Evolutionary conservation across 1,140 invertebrate species (phyloP), one percentile per base, ranked within the genome.

Genomic region (Apis florea): DNA sequence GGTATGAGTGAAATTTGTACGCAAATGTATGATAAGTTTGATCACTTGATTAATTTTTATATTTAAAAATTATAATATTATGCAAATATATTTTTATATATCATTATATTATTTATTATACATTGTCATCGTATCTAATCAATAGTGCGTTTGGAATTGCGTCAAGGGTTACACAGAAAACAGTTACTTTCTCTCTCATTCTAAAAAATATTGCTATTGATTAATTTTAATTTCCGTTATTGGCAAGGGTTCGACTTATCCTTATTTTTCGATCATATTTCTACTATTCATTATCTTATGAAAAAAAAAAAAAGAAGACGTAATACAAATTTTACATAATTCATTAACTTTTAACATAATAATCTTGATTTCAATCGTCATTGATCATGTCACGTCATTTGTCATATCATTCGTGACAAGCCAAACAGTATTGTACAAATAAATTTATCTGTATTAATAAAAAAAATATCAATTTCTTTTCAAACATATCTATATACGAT

Each of bases 181-280:
- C 63, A 82, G 40, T 82, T 84, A 79, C 66, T 84, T 86, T 87
- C 79, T 87, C 75, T 87, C 85, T 87, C 79, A 61, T 82, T 83
- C 63, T 83, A 21, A 66, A 26, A 49, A 72, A 59, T 56, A 86
- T 79, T 59, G 53, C 68, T 69, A 68, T 59, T 79, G 49, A 49
- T 26, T 26, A 26, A 40, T 40, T 40, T 40, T 56, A 21, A 73
- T 47, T 56, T 17, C 13, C 26, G 15, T 67, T 51, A 68, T 87
- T 86, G 85, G 78, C 85, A 81, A 54, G 74, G 84, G 74, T 75
- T 61, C 71, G 82, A 86, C 76, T 73, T 49, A 59, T 59, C 56
- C 58, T 78, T n/a, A 61, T 79, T 61, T 75, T 68, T 54, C 13
- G 12, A 53, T 63, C 59, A 56, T 31, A n/a, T 24, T 51, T 26